These are phyloP conservation scores for Tonatia bakeri DNA, from an alignment of 2,113 vertebrate species.

Conservation along the genomic window DNA sequence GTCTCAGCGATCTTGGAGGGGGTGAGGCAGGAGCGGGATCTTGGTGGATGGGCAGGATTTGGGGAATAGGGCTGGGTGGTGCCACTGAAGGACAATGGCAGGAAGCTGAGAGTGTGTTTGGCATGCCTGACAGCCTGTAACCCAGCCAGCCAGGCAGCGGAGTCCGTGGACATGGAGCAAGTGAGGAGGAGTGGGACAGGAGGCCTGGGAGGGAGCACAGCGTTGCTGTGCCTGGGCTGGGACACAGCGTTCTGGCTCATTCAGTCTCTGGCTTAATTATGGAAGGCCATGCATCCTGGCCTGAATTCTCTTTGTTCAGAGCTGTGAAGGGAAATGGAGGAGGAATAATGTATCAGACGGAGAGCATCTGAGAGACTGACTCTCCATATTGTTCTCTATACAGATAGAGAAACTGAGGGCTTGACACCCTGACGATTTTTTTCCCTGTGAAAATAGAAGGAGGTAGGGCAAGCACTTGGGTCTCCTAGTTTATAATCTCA, in stretches of 20 bases:
- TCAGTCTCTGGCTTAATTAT: not conserved
- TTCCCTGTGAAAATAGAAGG: not conserved
- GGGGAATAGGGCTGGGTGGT: not conserved
- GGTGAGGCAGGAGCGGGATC: not conserved
- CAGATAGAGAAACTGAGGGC: not conserved
- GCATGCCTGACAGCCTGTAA: not conserved
- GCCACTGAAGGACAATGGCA: not conserved
- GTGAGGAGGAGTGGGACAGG: not conserved
- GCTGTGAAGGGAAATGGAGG: not conserved
- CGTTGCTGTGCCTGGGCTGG: not conserved
- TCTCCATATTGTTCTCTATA: not conserved
- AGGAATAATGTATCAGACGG: not conserved
- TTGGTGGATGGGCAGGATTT: not conserved
- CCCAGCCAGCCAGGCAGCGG: not conserved
- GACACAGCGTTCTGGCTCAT: not conserved
- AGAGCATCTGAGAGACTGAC: not conserved
- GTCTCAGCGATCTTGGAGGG: not conserved
- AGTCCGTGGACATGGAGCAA: not conserved
- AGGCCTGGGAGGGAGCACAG: not conserved
- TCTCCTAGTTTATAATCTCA: not conserved
- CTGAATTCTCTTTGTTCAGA: not conserved
- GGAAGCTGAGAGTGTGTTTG: not conserved
- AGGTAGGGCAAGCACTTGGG: not conserved
- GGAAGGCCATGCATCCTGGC: not conserved
- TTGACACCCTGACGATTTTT: not conserved